Base-by-base conservation (phyloP, 1,140 invertebrate genomes). In the Sinella curviseta region DNA sequence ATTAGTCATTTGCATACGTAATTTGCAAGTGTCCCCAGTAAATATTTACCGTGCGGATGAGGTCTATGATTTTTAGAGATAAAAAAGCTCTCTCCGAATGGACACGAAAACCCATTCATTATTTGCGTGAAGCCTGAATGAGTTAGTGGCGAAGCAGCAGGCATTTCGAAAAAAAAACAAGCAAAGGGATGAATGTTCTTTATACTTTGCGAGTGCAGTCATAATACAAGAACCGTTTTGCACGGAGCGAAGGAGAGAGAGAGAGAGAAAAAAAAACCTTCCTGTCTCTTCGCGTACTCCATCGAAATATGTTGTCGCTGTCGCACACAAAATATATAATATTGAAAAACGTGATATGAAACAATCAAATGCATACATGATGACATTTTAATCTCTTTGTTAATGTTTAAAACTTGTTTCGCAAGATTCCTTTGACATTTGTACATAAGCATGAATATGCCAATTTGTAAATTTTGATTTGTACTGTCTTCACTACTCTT, bases 391-490 rank as follows among this genome's bases (percentile, higher is more conserved):
- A 70, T 70, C 65, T 70, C 65, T 70, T 33, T 30, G 65, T 70
- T 70, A 70, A 70, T 70, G 76, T 35, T 57, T 36, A 78, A 70
- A 80, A 82, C 81, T 80, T 78, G 81, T 82, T 80, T 78, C 74
- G 76, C 82, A 67, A 79, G 82, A 82, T 82, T 82, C 82, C 79
- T 80, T 73, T 65, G 57, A 77, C 70, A 79, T 80, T 70, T 33
- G 3, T 70, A 70, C 65, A 70, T 70, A 70, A 31, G 65, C 65
- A 31, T 33, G 65, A 70, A 70, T 65, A 77, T 82, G 78, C 81
- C 81, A 82, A 82, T 82, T 82, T 82, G 76, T 80, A 55, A 80
- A 76, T 78, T 78, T 55, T 55, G 31, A 35, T 74, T 73, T 74
- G 77, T 33, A 33, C 12, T 70, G 65, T 70, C 54, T n/a, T 16